Base-by-base conservation (phyloP, 30 jellyfish, hydroid and myxozoan species). In the Thelohanellus kitauei region DNA sequence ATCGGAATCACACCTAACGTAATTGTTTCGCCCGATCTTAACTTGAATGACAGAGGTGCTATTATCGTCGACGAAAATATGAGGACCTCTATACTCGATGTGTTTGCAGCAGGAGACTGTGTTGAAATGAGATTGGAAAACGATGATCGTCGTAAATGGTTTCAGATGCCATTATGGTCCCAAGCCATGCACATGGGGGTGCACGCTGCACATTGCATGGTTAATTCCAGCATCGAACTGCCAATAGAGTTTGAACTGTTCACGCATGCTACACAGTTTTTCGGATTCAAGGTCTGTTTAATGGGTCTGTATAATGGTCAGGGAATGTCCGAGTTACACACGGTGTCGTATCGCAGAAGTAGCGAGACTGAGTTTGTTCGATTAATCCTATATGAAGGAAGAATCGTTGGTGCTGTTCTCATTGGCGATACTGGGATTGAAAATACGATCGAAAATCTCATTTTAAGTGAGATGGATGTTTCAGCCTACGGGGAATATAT, bases 151-250 rank as follows among this genome's bases (percentile, higher is more conserved):
- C 47, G 60, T 10, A 52, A 52, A 17, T 69, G 91, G 91, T 69
- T 69, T 54, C 91, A 53, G 46, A 69, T 69, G 91, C 63, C 69
- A 1, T 52, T 69, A 22, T 69, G 91, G 91, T 54, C 91, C 13
- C 91, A 69, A 40, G 91, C 86, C n/a, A 43, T 45, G 44, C 91
- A 69, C 40, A 52, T 69, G 83, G 91, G 91, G 0, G 34, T 50
- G 0, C 56, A 29, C 38, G 54, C 91, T 0, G 91, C 88, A 17
- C 48, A 40, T 22, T 69, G 91, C 37, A 59, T 69, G 53, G 38
- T 46, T 29, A 22, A 15, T 12, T 13, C 23, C 31, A 48, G 61
- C 15, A 11, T 44, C 2, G 66, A 60, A n/a, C 43, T 47, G 0
- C 15, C 58, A 3, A 60, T 60, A 12, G 91, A 69, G 41, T 46